These are phyloP conservation scores for Pollenia angustigena DNA, from an alignment of 2,888 invertebrate species.

Conservation along the genomic window DNA sequence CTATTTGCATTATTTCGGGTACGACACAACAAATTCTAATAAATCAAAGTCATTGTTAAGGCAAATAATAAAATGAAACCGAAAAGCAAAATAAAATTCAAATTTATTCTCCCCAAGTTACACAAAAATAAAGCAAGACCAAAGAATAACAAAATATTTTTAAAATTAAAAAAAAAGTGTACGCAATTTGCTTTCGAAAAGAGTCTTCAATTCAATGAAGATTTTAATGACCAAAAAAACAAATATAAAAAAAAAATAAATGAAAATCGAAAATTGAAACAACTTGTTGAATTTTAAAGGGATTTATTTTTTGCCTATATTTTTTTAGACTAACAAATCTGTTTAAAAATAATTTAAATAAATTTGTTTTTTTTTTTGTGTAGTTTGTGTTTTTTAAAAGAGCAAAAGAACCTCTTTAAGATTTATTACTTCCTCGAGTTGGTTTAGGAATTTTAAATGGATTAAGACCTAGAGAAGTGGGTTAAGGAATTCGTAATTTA, in stretches of 20 bases:
- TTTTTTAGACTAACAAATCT: not conserved
- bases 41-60: slow-evolving; percentile 61
- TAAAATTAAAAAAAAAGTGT: not conserved
- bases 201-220: slow-evolving; percentile 8
- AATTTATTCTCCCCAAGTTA: slow-evolving; percentile 54
- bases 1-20: slow-evolving; percentile 35
- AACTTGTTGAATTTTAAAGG: slow-evolving; percentile 42
- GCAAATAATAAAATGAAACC: slow-evolving; percentile 25
- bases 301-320: slow-evolving; percentile 6
- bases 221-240: slow-evolving; percentile 34
- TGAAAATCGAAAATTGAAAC: slow-evolving; percentile 18
- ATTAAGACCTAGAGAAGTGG: no score
- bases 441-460: slow-evolving; percentile 9
- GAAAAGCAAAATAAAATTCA: slow-evolving; percentile 25
- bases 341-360: slow-evolving; percentile 1
- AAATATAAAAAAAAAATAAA: slow-evolving; percentile 19
- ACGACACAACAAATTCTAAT: slow-evolving; percentile 53
- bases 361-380: slow-evolving; percentile 6
- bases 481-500: slow-evolving; percentile 7
- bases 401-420: not conserved
- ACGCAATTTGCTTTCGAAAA: slow-evolving; percentile 19
- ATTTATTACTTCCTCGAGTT: slow-evolving; percentile 48
- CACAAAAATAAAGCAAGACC: slow-evolving; percentile 1
- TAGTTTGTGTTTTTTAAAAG: not conserved
- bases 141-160: slow-evolving; percentile 37